phyloP scores from a whole-genome alignment of 2,888 invertebrate genomes.

The Sympetrum striolatum region DNA sequence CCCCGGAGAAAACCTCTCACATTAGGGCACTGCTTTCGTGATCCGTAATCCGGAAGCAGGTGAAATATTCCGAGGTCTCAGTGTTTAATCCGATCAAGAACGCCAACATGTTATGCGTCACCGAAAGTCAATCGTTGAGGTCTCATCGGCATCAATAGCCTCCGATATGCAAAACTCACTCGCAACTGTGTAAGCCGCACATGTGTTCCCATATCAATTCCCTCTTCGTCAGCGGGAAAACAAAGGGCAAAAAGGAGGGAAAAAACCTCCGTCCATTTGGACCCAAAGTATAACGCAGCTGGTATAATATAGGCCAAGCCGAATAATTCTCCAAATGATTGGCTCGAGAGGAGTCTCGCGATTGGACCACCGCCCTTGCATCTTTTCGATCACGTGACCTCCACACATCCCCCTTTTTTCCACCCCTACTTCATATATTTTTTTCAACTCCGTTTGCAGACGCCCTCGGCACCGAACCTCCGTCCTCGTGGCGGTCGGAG shows the following conservation, averaged over 20 bases:
- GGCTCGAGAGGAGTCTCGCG: background rate
- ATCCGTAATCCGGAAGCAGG: background rate
- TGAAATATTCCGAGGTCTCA: background rate
- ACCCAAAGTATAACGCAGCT: background rate
- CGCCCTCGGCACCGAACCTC: conserved; percentile 70
- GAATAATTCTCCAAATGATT: background rate
- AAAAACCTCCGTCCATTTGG: background rate
- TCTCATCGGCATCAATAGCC: background rate
- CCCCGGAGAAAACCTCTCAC: too few relatives aligned
- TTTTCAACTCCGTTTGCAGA: conserved; percentile 60
- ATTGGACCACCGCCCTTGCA: background rate
- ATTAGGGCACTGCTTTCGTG: too few relatives aligned
- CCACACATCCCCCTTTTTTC: background rate
- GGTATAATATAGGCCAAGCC: background rate
- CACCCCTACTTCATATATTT: background rate
- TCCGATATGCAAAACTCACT: background rate
- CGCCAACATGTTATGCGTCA: background rate
- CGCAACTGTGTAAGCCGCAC: background rate
- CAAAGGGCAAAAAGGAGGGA: background rate
- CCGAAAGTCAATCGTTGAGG: background rate
- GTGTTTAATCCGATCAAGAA: background rate
- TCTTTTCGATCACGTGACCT: background rate
- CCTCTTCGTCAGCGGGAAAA: background rate
- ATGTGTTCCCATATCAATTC: background rate
- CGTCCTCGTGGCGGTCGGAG: conserved; percentile 47